These are phyloP conservation scores for Cinara cedri DNA, from an alignment of 2,888 invertebrate genomes.

Conservation along the genomic window DNA sequence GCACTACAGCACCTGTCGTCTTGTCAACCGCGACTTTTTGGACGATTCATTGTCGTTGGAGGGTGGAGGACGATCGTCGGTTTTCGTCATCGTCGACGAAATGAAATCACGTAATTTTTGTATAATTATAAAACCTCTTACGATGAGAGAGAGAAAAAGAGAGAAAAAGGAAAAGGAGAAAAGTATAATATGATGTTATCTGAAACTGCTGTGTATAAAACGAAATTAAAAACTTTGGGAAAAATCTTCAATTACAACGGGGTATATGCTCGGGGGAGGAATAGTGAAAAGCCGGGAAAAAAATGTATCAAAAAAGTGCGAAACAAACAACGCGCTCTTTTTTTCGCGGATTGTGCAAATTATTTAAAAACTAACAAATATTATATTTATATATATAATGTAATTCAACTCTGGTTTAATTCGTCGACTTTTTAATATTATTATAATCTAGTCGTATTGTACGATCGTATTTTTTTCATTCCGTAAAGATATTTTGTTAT, in stretches of 20 bases:
- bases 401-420: slow-evolving; percentile 49
- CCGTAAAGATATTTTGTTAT: background rate
- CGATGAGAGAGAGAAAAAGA: background rate
- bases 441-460: slow-evolving; percentile 41
- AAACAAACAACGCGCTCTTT: slow-evolving; percentile 31
- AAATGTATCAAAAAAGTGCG: slow-evolving; percentile 44
- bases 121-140: background rate
- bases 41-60: too few species aligned
- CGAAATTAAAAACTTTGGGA: background rate
- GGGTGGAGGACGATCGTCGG: too few species aligned
- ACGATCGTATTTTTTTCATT: slow-evolving; percentile 8
- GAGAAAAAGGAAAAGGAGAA: background rate
- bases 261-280: too few species aligned
- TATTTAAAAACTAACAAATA: slow-evolving; percentile 34
- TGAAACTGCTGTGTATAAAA: slow-evolving; percentile 18
- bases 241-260: slow-evolving; percentile 45
- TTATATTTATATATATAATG: slow-evolving; percentile 10
- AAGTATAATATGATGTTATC: slow-evolving; percentile 19
- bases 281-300: too few species aligned
- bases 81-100: background rate
- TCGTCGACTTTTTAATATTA: slow-evolving; percentile 19
- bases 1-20: too few species aligned
- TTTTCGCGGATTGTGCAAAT: slow-evolving; percentile 47
- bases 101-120: background rate
- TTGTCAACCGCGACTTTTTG: too few species aligned